A percentile compares a stretch with the other conserved stretches of the same genome.
phyloP scores from a whole-genome alignment of 1,140 invertebrate genomes.

The Rhizoglyphus robini region DNA sequence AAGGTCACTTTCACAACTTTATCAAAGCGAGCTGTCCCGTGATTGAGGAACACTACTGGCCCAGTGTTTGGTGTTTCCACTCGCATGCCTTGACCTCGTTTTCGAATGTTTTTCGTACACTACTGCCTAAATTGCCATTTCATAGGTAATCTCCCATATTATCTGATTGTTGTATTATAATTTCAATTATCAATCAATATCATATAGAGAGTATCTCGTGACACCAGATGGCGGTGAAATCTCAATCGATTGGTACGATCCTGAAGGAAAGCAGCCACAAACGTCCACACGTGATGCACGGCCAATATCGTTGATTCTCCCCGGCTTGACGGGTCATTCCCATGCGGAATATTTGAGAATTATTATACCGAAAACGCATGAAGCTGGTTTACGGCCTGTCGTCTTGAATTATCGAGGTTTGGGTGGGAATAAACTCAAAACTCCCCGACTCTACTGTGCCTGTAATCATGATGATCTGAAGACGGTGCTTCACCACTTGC shows the following conservation, averaged over 20 bases:
- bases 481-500: constrained; percentile 57
- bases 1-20: constrained; percentile 49
- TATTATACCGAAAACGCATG: constrained; percentile 50
- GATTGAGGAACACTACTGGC: constrained; percentile 60
- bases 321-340: constrained; percentile 58
- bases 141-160: no score
- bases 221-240: constrained; percentile 67
- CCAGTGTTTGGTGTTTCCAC: constrained; percentile 72
- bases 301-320: constrained; percentile 60
- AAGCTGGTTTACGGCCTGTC: constrained; percentile 43
- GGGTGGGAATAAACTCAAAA: constrained; percentile 37
- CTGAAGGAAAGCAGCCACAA: constrained; percentile 20
- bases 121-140: constrained; percentile 38
- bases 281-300: background rate
- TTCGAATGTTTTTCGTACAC: constrained; percentile 50
- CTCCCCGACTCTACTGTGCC: constrained; percentile 66
- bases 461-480: constrained; percentile 63
- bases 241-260: constrained; percentile 56
- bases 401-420: constrained; percentile 23
- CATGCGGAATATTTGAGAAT: constrained; percentile 69
- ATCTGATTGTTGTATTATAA: background rate
- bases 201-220: constrained; percentile 51
- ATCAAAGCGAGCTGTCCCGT: constrained; percentile 51
- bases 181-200: background rate
- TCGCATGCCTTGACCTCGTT: constrained; percentile 62